A percentile compares a stretch with the other conserved stretches of the same genome.
Conservation (phyloP, 2,113 vertebrate genomes). For the Triplophysa dalaica region DNA sequence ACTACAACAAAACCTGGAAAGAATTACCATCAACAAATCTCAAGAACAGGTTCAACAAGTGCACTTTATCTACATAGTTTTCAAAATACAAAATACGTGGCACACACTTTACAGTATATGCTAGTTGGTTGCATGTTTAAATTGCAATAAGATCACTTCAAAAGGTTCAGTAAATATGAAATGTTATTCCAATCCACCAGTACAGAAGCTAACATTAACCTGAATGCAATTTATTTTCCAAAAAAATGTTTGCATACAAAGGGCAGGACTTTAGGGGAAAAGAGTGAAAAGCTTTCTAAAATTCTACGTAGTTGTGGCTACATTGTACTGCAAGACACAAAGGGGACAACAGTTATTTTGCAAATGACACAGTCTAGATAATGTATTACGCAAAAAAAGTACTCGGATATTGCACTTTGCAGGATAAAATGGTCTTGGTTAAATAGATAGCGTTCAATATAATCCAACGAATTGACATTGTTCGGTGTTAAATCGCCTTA, state of each 20-base stretch:
- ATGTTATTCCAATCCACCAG: neutral
- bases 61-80: too few species aligned
- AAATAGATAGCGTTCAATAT: slow-evolving; percentile 14
- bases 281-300: slow-evolving; percentile 46
- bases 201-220: neutral
- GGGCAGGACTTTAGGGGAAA: slow-evolving; percentile 2
- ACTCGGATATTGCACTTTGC: slow-evolving; percentile 59
- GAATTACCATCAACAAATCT: too few species aligned
- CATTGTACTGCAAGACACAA: slow-evolving; percentile 52
- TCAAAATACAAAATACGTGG: too few species aligned
- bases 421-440: slow-evolving; percentile 40
- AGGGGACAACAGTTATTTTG: slow-evolving; percentile 39
- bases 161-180: neutral
- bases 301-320: slow-evolving; percentile 49
- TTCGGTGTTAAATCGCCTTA: too few species aligned
- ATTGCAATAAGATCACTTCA: neutral
- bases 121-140: too few species aligned
- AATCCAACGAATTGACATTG: neutral
- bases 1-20: too few species aligned
- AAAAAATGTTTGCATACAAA: slow-evolving; percentile 12
- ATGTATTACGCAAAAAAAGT: slow-evolving; percentile 29
- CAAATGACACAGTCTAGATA: slow-evolving; percentile 30
- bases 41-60: too few species aligned
- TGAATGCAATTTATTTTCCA: slow-evolving; percentile 15
- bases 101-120: too few species aligned